Evolutionary conservation across 2,797 vertebrate genomes (phyloP).

Genomic region (Potorous gilbertii): DNA sequence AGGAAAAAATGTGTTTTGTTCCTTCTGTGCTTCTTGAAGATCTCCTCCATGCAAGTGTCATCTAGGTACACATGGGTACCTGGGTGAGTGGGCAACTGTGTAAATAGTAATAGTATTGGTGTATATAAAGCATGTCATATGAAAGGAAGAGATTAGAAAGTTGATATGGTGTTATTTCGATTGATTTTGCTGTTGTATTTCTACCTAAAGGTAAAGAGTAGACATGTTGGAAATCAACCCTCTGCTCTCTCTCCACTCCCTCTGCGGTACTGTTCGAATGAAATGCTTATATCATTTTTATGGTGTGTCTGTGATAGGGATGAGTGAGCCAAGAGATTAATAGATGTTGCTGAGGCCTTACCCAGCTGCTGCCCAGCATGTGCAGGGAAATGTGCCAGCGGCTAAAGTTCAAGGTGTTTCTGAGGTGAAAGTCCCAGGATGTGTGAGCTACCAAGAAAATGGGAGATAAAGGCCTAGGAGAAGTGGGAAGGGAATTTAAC

Average conservation of each 20-base stretch:
- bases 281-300: slow-evolving; percentile 87
- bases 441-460: neutral
- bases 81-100: neutral
- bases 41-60: neutral
- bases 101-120: slow-evolving; percentile 60
- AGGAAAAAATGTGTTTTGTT: neutral
- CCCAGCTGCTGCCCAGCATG: slow-evolving; percentile 61
- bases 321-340: slow-evolving; percentile 83
- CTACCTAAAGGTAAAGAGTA: slow-evolving; percentile 84
- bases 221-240: slow-evolving; percentile 82
- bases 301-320: slow-evolving; percentile 81
- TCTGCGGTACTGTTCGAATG: slow-evolving; percentile 75
- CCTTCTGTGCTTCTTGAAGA: neutral
- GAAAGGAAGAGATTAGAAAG: slow-evolving; percentile 82
- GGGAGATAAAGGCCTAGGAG: neutral
- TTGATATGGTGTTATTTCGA: slow-evolving; percentile 82
- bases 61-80: neutral
- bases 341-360: slow-evolving; percentile 54
- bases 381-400: slow-evolving; percentile 54
- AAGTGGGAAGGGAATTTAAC: too few relatives aligned
- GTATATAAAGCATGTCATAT: slow-evolving; percentile 69
- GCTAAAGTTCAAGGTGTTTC: slow-evolving; percentile 75
- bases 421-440: slow-evolving; percentile 59
- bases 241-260: slow-evolving; percentile 65
- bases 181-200: slow-evolving; percentile 86